phyloP scores from a whole-genome alignment of 2,888 invertebrate species.

The Campoletis raptor region DNA sequence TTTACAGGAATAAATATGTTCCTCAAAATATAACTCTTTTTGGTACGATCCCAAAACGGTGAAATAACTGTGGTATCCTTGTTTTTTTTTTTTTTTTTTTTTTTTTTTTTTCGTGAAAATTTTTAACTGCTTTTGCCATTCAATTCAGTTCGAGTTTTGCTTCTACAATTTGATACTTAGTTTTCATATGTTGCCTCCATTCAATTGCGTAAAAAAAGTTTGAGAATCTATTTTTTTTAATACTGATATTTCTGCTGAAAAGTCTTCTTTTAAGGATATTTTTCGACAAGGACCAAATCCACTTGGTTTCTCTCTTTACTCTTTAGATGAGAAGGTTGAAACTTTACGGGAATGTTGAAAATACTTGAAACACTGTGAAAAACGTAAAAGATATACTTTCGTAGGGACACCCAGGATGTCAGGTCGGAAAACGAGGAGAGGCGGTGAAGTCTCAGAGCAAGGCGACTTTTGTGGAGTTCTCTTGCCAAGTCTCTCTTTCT shows the following conservation, averaged over 20 bases:
- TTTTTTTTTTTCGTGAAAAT: neutral
- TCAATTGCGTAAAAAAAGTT: neutral
- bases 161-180: neutral
- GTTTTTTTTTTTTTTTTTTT: neutral
- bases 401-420: neutral
- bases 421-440: conserved; percentile 21
- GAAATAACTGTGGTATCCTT: too few relatives aligned
- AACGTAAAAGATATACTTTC: neutral
- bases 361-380: neutral
- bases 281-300: neutral
- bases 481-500: conserved; percentile 60
- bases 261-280: neutral
- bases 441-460: conserved; percentile 6
- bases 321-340: neutral
- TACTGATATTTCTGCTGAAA: neutral
- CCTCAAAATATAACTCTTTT: neutral
- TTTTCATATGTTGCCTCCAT: neutral
- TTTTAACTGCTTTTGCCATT: neutral
- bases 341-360: neutral
- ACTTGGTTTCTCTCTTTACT: neutral
- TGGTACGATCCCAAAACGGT: too few relatives aligned
- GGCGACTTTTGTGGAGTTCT: conserved; percentile 60
- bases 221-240: neutral
- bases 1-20: neutral
- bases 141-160: neutral